Evolutionary conservation across 2,888 invertebrate genomes (phyloP).

Genomic region (Allacma fusca): DNA sequence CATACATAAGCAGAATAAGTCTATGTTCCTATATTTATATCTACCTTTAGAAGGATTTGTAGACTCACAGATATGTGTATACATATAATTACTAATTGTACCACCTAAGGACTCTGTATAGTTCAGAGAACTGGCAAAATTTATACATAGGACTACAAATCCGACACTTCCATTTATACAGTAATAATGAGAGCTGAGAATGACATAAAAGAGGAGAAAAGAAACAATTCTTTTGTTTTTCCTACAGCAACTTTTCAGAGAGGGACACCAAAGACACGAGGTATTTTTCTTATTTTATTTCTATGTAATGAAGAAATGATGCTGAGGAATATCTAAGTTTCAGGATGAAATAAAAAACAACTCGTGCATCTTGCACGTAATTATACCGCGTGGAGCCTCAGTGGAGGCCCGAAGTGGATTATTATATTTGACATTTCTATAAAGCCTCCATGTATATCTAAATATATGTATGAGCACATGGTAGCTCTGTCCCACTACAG

Average conservation of each 20-base stretch:
- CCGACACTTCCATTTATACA: not conserved
- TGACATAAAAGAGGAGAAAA: constrained; percentile 34
- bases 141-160: not conserved
- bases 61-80: too few relatives aligned
- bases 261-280: constrained; percentile 17
- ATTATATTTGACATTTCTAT: constrained; percentile 9
- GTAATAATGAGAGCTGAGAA: constrained; percentile 11
- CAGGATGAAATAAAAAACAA: not conserved
- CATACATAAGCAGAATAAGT: too few relatives aligned
- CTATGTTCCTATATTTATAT: too few relatives aligned
- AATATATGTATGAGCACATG: not conserved
- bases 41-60: too few relatives aligned
- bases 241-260: constrained; percentile 1
- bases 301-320: constrained; percentile 2
- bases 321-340: not conserved
- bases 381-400: not conserved
- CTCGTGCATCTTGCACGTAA: not conserved
- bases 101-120: too few relatives aligned
- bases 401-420: too few relatives aligned
- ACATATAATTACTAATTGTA: too few relatives aligned
- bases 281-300: constrained; percentile 16
- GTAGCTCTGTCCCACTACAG: not conserved
- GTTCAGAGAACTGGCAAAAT: too few relatives aligned
- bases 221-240: constrained; percentile 51
- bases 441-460: too few relatives aligned